phyloP scores from a whole-genome alignment of 2,113 vertebrate species.

The Coturnix japonica region DNA sequence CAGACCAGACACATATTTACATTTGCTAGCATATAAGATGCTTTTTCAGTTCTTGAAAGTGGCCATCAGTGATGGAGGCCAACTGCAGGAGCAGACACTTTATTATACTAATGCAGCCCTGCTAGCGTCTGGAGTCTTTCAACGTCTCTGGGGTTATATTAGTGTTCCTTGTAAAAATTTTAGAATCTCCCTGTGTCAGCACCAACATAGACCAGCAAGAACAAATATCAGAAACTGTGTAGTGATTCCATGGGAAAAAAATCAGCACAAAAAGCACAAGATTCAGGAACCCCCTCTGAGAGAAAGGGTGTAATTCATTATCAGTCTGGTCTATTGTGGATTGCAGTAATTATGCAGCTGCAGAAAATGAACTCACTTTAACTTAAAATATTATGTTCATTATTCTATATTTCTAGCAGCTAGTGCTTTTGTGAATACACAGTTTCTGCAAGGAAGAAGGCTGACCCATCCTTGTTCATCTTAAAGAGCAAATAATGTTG shows the following conservation, averaged over 20 bases:
- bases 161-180: slow-evolving; percentile 15
- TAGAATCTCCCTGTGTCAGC: slow-evolving; percentile 39
- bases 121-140: slow-evolving; percentile 15
- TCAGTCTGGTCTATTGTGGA: slow-evolving; percentile 61
- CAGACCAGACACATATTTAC: not conserved
- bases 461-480: slow-evolving; percentile 9
- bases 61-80: not conserved
- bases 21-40: not conserved
- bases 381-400: slow-evolving; percentile 58
- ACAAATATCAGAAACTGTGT: slow-evolving; percentile 53
- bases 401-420: slow-evolving; percentile 50
- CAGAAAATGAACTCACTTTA: slow-evolving; percentile 65
- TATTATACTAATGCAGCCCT: slow-evolving; percentile 3
- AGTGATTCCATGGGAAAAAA: slow-evolving; percentile 70
- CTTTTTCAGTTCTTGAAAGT: not conserved
- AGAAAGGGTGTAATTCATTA: slow-evolving; percentile 67
- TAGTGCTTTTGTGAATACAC: not conserved
- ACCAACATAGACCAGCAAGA: not conserved
- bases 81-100: slow-evolving; percentile 2
- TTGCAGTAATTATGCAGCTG: slow-evolving; percentile 70
- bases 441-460: slow-evolving; percentile 39
- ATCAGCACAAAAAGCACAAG: slow-evolving; percentile 66
- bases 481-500: slow-evolving; percentile 54
- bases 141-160: not conserved
- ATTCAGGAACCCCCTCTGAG: slow-evolving; percentile 45